Evolutionary conservation across 2,113 vertebrate species (phyloP).

Genomic region (Trichomycterus rosablanca): DNA sequence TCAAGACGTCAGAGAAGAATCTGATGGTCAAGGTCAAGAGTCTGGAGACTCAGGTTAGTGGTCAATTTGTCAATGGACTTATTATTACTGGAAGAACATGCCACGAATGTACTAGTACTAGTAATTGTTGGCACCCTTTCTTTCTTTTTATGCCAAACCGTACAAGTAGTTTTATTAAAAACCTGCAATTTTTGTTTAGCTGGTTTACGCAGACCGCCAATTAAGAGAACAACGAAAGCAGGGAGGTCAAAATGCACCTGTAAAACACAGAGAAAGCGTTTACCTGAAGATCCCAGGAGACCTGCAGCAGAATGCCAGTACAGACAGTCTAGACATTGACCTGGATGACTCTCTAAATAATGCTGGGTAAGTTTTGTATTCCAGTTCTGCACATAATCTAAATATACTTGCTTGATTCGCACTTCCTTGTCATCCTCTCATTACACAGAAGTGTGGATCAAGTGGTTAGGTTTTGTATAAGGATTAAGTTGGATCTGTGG

Average conservation of each 20-base stretch:
- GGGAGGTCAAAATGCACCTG: constrained; percentile 49
- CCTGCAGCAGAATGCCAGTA: constrained; percentile 60
- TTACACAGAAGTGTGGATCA: too few species aligned
- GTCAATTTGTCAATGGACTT: too few species aligned
- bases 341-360: constrained; percentile 68
- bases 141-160: too few species aligned
- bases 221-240: constrained; percentile 68
- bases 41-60: constrained; percentile 79
- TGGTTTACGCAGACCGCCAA: constrained; percentile 73
- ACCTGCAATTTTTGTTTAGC: constrained; percentile 51
- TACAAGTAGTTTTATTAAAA: background rate
- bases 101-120: too few species aligned
- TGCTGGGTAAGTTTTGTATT: constrained; percentile 65
- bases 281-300: constrained; percentile 45
- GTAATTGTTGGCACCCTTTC: too few species aligned
- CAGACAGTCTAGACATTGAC: constrained; percentile 81
- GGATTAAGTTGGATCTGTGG: too few species aligned
- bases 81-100: too few species aligned
- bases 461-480: too few species aligned
- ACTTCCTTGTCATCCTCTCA: too few species aligned
- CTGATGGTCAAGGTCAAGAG: constrained; percentile 68
- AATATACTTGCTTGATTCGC: too few species aligned
- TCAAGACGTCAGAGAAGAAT: constrained; percentile 62
- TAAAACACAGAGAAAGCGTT: constrained; percentile 47
- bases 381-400: too few species aligned